Percentiles rank a stretch among this genome's conserved stretches.
phyloP scores from a whole-genome alignment of 2,888 invertebrate species.

The Loripinus fragilis region DNA sequence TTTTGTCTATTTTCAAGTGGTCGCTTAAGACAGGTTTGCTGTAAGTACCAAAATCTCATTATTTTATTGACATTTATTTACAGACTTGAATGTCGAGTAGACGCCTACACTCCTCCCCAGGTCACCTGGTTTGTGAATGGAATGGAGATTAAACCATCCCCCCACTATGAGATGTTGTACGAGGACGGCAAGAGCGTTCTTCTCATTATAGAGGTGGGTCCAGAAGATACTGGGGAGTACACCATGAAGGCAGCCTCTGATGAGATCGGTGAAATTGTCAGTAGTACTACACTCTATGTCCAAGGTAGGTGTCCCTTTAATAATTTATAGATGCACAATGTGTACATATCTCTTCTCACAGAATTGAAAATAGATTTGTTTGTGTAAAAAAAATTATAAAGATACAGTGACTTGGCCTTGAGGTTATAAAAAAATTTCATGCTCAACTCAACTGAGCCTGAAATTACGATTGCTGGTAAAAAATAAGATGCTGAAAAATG shows the following conservation, averaged over 20 bases:
- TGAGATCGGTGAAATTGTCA: slow-evolving; percentile 97
- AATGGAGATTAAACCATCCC: slow-evolving; percentile 82
- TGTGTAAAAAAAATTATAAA: no score
- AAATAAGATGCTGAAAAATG: no score
- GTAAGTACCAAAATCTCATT: no score
- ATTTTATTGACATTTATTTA: neutral
- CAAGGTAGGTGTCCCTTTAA: slow-evolving; percentile 78
- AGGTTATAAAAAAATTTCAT: no score
- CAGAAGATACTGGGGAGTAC: slow-evolving; percentile 98
- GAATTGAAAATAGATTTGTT: no score
- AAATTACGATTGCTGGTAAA: no score
- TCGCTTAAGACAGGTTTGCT: no score
- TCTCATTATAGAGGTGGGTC: slow-evolving; percentile 84
- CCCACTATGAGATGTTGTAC: slow-evolving; percentile 79
- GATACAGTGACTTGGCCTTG: no score
- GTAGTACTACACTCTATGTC: slow-evolving; percentile 91
- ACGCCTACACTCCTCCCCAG: slow-evolving; percentile 79
- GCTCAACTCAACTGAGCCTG: no score
- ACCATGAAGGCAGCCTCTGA: slow-evolving; percentile 97
- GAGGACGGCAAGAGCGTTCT: slow-evolving; percentile 78
- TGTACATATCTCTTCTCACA: no score
- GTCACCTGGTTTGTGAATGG: slow-evolving; percentile 84
- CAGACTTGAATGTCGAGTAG: slow-evolving; percentile 80
- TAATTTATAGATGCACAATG: no score
- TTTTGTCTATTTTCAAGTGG: no score